Base-by-base conservation (phyloP, 2,888 invertebrate genomes). In the Epinotia bilunana region DNA sequence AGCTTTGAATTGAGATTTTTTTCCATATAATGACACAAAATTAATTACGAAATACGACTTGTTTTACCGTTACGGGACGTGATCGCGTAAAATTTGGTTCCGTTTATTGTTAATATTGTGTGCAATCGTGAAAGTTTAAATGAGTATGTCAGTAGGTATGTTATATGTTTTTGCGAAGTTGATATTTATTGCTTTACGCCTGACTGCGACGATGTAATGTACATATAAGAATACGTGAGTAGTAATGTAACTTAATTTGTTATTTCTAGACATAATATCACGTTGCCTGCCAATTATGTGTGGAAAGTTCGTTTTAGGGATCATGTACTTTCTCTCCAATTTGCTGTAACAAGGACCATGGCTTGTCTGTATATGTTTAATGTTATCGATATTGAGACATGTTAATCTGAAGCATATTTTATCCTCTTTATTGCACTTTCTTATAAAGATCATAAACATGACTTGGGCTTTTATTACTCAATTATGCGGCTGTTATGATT, bases 241-340 rank as follows among this genome's bases (percentile, higher is more conserved):
- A 60, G 11, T n/a, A 23, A 23, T 4, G 43, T 43, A 9, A 39
- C 9, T n/a, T 7, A 46, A 46, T 20, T 46, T 3, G 20, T 46
- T n/a, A 55, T 67, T 67, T 55, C 53, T 67, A 43, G 55, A 9
- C 13, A 39, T 28, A 55, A 69, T 60, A 46, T 46, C 28, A 20
- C 23, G 11, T 43, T 53, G 23, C 43, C 28, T 2, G 18, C 43
- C 68, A 69, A 68, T 67, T 73, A 68, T 6, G 5, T 57, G n/a
- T 74, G 33, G 62, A 74, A 74, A 74, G 68, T 69, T 46, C 28
- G 23, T 46, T 73, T 43, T 20, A 69, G 63, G 49, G 39, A 43
- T 20, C 60, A 49, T 20, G 73, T 23, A 18, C 71, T 65, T 74
- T 71, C 74, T 61, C 74, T 65, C 16, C 60, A 65, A 74, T 71